These are phyloP conservation scores for Crotalus tigris DNA, from an alignment of 2,113 vertebrate genomes.

Conservation along the genomic window DNA sequence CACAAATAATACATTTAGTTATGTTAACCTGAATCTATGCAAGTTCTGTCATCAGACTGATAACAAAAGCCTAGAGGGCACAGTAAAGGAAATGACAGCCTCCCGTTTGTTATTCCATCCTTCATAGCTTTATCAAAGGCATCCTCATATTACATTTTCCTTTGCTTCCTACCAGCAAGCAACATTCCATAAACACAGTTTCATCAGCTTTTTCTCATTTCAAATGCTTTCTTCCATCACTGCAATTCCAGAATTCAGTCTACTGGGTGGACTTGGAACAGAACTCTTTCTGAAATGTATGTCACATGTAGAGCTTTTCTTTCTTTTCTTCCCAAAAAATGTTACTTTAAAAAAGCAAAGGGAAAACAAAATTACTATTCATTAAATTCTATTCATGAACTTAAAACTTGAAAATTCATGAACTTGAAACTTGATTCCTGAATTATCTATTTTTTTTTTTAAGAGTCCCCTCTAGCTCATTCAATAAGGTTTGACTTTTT, in stretches of 20 bases:
- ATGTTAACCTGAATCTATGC: slow-evolving; percentile 37
- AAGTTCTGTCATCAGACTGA: slow-evolving; percentile 6
- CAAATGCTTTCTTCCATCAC: background rate
- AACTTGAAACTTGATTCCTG: background rate
- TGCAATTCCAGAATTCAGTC: background rate
- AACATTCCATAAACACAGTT: background rate
- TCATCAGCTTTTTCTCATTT: background rate
- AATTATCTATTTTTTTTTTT: background rate
- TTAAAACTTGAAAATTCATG: background rate
- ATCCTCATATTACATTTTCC: background rate
- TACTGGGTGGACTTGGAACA: too few relatives aligned
- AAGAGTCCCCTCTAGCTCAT: background rate
- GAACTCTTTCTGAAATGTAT: too few relatives aligned
- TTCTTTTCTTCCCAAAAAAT: background rate
- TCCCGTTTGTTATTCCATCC: background rate
- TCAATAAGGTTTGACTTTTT: background rate
- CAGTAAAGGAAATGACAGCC: background rate
- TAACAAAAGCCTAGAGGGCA: background rate
- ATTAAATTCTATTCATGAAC: background rate
- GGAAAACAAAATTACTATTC: background rate
- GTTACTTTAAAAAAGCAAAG: background rate
- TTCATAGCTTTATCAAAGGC: background rate
- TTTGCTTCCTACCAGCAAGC: background rate
- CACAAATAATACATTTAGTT: slow-evolving; percentile 37
- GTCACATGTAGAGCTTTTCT: background rate